phyloP scores from a whole-genome alignment of 37 sponge, comb jelly and placozoan species.

The Haliclona indistincta region DNA sequence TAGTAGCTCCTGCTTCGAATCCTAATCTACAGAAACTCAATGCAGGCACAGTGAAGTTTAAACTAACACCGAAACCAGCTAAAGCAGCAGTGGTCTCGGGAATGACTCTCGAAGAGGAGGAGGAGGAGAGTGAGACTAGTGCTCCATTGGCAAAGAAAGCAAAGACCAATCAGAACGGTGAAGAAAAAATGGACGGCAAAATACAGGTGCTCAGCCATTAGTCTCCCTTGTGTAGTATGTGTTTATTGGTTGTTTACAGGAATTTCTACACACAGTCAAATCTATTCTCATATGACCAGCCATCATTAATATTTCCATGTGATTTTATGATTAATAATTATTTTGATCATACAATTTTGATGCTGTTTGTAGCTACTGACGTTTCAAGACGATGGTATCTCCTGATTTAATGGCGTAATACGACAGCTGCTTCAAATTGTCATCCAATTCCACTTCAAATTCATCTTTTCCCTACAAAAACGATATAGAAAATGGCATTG shows the following conservation, averaged over 20 bases:
- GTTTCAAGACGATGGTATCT: conserved; percentile 57
- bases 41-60: background rate
- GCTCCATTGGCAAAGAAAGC: background rate
- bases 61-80: too few relatives aligned
- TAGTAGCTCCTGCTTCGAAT: too few relatives aligned
- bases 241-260: conserved; percentile 15
- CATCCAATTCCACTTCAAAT: conserved; percentile 65
- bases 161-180: background rate
- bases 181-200: conserved; percentile 12
- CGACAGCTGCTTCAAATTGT: conserved; percentile 71
- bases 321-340: background rate
- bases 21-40: too few relatives aligned
- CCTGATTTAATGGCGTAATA: conserved; percentile 80
- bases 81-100: too few relatives aligned
- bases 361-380: background rate
- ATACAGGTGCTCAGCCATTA: conserved; percentile 4
- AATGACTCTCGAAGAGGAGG: conserved; percentile 5
- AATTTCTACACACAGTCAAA: conserved; percentile 44
- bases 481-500: too few relatives aligned
- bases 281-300: conserved; percentile 2
- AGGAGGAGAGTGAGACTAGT: background rate
- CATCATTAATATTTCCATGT: background rate
- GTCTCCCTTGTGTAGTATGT: background rate
- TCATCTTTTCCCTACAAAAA: conserved; percentile 16
- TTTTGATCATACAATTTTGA: background rate